phyloP scores from a whole-genome alignment of 1,140 invertebrate species.

The Sarcophaga peregrina region DNA sequence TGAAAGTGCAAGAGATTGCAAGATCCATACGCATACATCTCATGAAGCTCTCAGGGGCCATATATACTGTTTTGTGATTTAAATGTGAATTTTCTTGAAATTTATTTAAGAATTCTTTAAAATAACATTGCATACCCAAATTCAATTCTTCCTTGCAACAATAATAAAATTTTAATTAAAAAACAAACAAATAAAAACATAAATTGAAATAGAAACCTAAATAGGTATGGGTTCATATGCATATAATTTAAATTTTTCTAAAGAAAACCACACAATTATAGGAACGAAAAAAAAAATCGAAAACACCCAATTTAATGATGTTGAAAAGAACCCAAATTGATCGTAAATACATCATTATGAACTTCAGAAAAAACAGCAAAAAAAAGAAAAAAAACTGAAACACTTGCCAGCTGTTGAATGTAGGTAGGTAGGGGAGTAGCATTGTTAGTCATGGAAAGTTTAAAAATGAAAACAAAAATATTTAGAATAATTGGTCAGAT shows the following conservation, averaged over 20 bases:
- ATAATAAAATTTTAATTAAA: not conserved
- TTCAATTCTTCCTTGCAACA: not conserved
- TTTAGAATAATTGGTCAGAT: no score
- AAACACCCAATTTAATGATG: not conserved
- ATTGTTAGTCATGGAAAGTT: no score
- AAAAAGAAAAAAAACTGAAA: not conserved
- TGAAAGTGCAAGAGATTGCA: no score
- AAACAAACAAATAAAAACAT: not conserved
- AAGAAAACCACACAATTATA: slow-evolving; percentile 4
- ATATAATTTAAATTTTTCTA: not conserved
- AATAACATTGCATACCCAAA: not conserved
- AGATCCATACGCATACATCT: no score
- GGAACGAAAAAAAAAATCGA: not conserved
- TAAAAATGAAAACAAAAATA: no score
- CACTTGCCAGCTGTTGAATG: no score
- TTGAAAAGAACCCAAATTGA: not conserved
- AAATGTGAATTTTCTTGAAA: not conserved
- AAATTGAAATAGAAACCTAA: not conserved
- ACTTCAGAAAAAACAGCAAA: not conserved
- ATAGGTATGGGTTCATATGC: not conserved
- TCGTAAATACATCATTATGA: slow-evolving; percentile 10
- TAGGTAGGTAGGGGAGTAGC: no score
- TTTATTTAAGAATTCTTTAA: not conserved
- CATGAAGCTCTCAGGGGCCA: no score
- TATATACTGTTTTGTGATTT: no score